Evolutionary conservation across 92 coral and sea anemone species (phyloP).

Genomic region (Plumapathes pennacea): DNA sequence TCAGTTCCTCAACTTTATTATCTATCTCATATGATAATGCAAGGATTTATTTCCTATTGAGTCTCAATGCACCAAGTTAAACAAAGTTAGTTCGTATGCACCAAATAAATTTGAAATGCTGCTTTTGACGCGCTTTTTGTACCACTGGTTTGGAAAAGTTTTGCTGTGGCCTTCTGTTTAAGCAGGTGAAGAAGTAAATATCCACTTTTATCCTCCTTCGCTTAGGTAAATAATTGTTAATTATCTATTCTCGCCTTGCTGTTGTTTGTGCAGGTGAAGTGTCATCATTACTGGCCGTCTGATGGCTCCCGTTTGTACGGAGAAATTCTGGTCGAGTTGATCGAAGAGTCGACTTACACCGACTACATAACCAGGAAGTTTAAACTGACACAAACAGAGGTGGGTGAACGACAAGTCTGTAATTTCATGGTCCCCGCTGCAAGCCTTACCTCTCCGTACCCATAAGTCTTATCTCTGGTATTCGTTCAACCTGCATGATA

Average conservation of each 20-base stretch:
- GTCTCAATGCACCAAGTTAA: too few relatives aligned
- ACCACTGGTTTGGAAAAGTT: too few relatives aligned
- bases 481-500: background rate
- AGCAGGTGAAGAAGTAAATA: background rate
- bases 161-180: background rate
- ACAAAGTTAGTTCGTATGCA: too few relatives aligned
- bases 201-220: background rate
- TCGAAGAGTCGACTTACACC: constrained; percentile 60
- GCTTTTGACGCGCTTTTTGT: background rate
- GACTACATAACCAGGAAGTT: constrained; percentile 68
- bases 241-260: too few relatives aligned
- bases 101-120: background rate
- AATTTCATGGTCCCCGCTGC: background rate
- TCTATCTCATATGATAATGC: too few relatives aligned
- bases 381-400: constrained; percentile 92
- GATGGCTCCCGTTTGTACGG: constrained; percentile 76
- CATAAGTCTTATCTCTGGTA: background rate
- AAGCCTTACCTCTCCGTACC: background rate
- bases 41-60: too few relatives aligned
- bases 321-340: constrained; percentile 67
- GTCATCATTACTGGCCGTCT: constrained; percentile 88
- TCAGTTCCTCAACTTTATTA: too few relatives aligned
- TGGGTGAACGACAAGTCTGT: constrained; percentile 1
- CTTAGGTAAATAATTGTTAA: too few relatives aligned
- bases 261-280: constrained; percentile 54